Evolutionary conservation across 1,140 invertebrate species (phyloP), one percentile per base, ranked within the genome.

Genomic region (Drosophila mauritiana): DNA sequence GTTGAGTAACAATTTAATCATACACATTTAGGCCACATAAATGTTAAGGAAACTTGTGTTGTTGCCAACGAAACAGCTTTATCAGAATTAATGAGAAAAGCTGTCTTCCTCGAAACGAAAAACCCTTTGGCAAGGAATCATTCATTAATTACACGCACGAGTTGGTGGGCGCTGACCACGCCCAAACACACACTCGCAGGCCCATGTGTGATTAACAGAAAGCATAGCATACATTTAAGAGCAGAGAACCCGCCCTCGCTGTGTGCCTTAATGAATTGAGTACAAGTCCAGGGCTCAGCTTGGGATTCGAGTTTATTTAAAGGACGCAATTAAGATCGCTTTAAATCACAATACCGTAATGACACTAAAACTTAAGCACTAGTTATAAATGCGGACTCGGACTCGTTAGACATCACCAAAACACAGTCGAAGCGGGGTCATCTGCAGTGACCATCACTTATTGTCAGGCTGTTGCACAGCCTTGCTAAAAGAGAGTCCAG

Each of bases 71-170:
- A 31, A 31, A 31, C 31, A 10, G 31, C 31, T 3, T 15, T 34
- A 22, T 15, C 20, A 7, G 46, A 15, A 10, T 27, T 27, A 27
- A 48, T 13, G 8, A 20, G 15, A 22, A 10, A 53, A 10, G 4
- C 27, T 52, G 11, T 4, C 3, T 34, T n/a, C n/a, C 17, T 10
- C 37, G 10, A 42, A 57, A 20, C 12, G 13, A 20, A 39, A 39
- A 17, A 43, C n/a, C 40, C 3, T 22, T 58, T 40, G 40, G 40
- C 40, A 42, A n/a, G 15, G 40, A 42, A 17, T 42, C 40, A 17
- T 42, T n/a, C 40, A 15, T 42, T 42, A 42, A 80, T 80, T 73
- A 85, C 68, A 68, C 80, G 61, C 59, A 39, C 55, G 62, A 78
- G 40, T 49, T 53, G 42, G 45, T 58, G 37, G 39, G 65, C 62